Base-by-base conservation (phyloP, 2,113 vertebrate species). In the Naja naja region DNA sequence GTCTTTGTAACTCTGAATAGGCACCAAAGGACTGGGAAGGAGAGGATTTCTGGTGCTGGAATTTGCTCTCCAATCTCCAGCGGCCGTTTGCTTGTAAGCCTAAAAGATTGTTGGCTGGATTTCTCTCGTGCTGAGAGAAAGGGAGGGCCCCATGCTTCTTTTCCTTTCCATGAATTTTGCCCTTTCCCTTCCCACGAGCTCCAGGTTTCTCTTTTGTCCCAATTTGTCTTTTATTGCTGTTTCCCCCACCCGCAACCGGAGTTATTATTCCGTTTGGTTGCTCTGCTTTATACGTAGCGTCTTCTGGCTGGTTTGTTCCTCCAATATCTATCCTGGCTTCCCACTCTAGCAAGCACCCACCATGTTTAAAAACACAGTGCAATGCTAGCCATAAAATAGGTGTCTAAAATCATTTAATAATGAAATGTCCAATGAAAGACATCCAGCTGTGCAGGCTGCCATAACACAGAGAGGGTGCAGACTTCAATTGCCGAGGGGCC, bases 391-490 rank as follows among this genome's bases (percentile, higher is more conserved):
- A 74, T 74, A 74, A 34, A 74, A 34, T 18, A 18, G 18, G n/a
- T 74, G 3, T 9, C 64, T 7, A 34, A 34, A 16, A 18, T 14
- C 64, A 34, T 74, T 74, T 74, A 16, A 74, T 74, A 74, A 34
- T 74, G 64, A 74, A 11, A 74, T 74, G 14, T 34, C 64, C 14
- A 5, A 14, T 74, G 64, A 14, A 34, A 34, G 64, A 7, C 30
- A n/a, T 7, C n/a, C 64, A 74, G 64, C 14, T 74, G 64, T 34
- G 64, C n/a, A 74, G 64, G 18, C 5, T 6, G 14, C n/a, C 64
- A 18, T 18, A 18, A 34, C 1, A 0, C 30, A 14, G n/a, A 34
- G n/a, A 14, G n/a, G 1, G 11, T 1, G 11, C 30, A 12, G 64
- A 34, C 4, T 18, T 5, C 12, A 2, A 30, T 10, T 4, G 60